Evolutionary conservation across 2,888 invertebrate species (phyloP).

Genomic region (Metellina segmentata): DNA sequence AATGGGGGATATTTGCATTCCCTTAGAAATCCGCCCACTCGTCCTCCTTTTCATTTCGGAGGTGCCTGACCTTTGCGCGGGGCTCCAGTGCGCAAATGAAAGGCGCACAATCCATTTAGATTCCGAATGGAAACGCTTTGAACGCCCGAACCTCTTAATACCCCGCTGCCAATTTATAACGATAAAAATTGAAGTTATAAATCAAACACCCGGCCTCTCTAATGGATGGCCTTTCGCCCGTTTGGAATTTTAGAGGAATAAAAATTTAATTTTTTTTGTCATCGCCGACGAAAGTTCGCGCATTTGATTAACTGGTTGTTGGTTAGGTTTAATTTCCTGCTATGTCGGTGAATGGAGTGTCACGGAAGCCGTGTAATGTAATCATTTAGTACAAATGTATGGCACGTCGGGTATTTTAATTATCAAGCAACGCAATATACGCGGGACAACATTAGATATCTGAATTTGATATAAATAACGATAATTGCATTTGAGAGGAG

Average conservation of each 20-base stretch:
- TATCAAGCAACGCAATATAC: not conserved
- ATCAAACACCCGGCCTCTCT: not conserved
- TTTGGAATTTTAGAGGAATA: not conserved
- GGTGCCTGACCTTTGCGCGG: conserved; percentile 24
- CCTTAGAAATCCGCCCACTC: conserved; percentile 12
- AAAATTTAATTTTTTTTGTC: not conserved
- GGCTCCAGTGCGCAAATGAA: not conserved
- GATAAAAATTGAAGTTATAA: conserved; percentile 28
- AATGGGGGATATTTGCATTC: conserved; percentile 42
- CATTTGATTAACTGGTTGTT: not conserved
- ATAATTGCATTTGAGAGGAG: too few relatives aligned
- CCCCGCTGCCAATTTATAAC: conserved; percentile 28
- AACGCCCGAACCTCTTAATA: not conserved
- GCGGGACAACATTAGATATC: too few relatives aligned
- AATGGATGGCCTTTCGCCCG: not conserved
- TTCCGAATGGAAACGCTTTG: not conserved
- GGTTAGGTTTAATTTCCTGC: not conserved
- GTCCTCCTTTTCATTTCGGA: not conserved
- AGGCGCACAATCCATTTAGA: conserved; percentile 29
- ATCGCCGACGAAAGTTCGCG: not conserved
- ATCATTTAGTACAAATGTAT: not conserved
- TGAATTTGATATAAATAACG: too few relatives aligned
- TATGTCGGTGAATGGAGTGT: not conserved
- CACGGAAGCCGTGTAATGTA: not conserved
- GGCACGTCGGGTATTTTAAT: not conserved